Evolutionary conservation across 1,140 invertebrate species (phyloP), one percentile per base, ranked within the genome.

Genomic region (Lasioglossum baleicum): DNA sequence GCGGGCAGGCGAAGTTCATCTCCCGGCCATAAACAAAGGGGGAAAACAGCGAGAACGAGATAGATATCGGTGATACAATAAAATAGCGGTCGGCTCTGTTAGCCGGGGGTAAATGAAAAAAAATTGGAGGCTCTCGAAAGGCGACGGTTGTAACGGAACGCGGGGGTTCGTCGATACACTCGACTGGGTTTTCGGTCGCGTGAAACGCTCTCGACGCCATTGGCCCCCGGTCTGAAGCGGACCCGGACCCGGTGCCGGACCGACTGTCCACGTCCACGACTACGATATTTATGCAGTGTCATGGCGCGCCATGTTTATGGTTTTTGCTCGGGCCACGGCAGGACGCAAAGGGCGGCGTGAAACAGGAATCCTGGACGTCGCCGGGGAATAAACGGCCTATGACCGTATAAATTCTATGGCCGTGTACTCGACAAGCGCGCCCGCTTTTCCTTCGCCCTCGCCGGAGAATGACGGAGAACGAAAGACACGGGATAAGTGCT

Each of bases 301-400:
- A 75, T 82, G 81, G 83, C 77, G 69, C 83, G 83, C 76, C 82
- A 86, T 89, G 84, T 92, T 92, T 92, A 92, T 91, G 89, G 88
- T 91, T 91, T 92, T 90, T 91, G 68, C 85, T n/a, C 77, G 68
- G 80, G 82, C 83, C 76, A 35, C 68, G 74, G 82, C 82, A 84
- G 85, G 81, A 88, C 88, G 86, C 90, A 89, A 88, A 89, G 88
- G 87, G 83, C 82, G 80, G 88, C 89, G 84, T 90, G 90, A 90
- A 92, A 90, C 87, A 86, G 86, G 80, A 64, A 85, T 67, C 75
- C 80, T 73, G 73, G 75, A 86, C 83, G 82, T 86, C 86, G 84
- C 82, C 76, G 83, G 80, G 78, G 82, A 87, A 88, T 90, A 89
- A 88, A 91, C 90, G 83, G 87, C 87, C 84, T 86, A 89, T 86